Conservation (phyloP, 2,888 invertebrate species). For the Caenorhabditis uteleia region DNA sequence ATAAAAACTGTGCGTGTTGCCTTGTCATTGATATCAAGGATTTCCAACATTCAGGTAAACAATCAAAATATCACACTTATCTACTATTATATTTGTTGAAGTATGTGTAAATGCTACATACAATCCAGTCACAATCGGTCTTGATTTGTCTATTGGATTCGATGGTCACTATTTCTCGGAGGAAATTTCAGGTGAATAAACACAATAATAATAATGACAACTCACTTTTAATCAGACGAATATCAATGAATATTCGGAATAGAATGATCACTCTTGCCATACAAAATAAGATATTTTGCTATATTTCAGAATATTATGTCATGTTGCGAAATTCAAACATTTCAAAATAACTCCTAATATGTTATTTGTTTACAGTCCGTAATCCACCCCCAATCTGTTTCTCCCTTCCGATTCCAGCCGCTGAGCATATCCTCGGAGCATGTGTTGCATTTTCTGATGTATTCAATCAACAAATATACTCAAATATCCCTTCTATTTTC, state of each 20-base stretch:
- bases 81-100: conserved; percentile 35
- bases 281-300: no score
- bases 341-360: no score
- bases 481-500: conserved; percentile 16
- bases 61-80: neutral
- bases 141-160: conserved; percentile 69
- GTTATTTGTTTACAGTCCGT: conserved; percentile 54
- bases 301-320: no score
- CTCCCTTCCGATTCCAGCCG: conserved; percentile 70
- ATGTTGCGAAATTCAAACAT: no score
- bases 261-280: no score
- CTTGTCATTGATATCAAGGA: conserved; percentile 59
- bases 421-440: conserved; percentile 66
- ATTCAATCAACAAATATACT: no score
- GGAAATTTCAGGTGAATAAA: conserved; percentile 70
- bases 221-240: no score
- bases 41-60: conserved; percentile 55
- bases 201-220: neutral
- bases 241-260: no score
- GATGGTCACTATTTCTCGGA: conserved; percentile 69
- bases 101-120: conserved; percentile 71
- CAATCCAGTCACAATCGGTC: conserved; percentile 69
- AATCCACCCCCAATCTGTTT: conserved; percentile 71
- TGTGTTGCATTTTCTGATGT: conserved; percentile 16
- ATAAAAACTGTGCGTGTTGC: conserved; percentile 69